phyloP scores from a whole-genome alignment of 1,140 invertebrate species.

The Dolichoris vasculosae region DNA sequence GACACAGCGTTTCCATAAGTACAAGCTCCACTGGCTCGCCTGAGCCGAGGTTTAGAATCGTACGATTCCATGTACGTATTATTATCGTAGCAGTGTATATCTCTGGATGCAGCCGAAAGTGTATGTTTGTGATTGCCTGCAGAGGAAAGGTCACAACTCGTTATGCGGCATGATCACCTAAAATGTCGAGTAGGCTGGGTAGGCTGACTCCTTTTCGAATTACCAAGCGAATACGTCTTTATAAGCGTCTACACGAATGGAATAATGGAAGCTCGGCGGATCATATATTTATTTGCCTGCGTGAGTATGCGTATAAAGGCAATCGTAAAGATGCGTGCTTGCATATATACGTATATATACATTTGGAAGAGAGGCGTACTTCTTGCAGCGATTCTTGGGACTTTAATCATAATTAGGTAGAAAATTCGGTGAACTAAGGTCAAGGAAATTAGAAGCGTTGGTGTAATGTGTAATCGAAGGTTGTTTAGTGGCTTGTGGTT shows the following conservation, averaged over 20 bases:
- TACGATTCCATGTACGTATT: background rate
- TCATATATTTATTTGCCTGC: background rate
- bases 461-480: no score
- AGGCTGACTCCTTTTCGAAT: background rate
- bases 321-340: no score
- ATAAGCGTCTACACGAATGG: background rate
- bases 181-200: background rate
- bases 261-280: background rate
- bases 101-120: background rate
- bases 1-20: background rate
- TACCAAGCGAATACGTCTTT: background rate
- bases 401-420: background rate
- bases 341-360: background rate
- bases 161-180: slow-evolving; percentile 55
- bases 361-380: background rate
- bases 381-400: background rate
- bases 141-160: slow-evolving; percentile 19
- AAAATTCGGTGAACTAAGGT: background rate
- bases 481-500: background rate
- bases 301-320: background rate
- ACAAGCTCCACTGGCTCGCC: background rate
- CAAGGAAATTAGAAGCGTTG: no score
- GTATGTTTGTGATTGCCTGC: background rate
- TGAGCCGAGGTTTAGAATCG: background rate
- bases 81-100: background rate